Evolutionary conservation across 2,888 invertebrate genomes (phyloP), one percentile per base, ranked within the genome.

Genomic region (Drosophila anomelani): DNA sequence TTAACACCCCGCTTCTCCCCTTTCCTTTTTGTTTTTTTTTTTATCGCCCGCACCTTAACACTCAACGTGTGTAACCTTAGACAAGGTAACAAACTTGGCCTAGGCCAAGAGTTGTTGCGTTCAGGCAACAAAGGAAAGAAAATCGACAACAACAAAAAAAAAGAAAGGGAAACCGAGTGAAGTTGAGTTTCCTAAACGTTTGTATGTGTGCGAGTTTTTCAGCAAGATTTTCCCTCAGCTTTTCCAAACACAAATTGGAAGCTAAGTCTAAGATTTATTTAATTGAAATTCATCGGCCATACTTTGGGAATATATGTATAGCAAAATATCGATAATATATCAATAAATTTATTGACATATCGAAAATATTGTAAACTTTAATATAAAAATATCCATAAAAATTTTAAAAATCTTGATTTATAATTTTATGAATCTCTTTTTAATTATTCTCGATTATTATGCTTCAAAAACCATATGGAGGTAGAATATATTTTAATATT

Each of bases 1-100:
- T 67, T 67, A 55, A 39, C 39, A 9, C 51, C 64, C 53, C 23
- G n/a, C 47, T n/a, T 5, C 39, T 7, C 23, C 13, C 32, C 43
- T 3, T 10, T 29, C 26, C 0, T 15, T 32, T 3, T 51, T 9
- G 13, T 13, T 20, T 15, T 34, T 15, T 34, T 20, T 55, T 23
- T 34, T 10, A 36, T 32, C 68, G 55, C 68, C 67, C 67, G 67
- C 67, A 68, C 67, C 67, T 44, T 46, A 29, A 53, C 54, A 36
- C 38, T 41, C 39, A 23, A 46, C 12, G 41, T 12, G 32, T 38
- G 66, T 63, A 66, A 66, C 66, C 64, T 38, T 64, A 66, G 53
- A 20, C 66, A 34, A 26, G 46, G 20, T 26, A 44, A 46, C 44
- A 39, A 15, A 32, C 66, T 54, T 66, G 38, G n/a, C 67, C 67